Conservation (phyloP, 2,888 invertebrate species). For the Penaeus monodon region DNA sequence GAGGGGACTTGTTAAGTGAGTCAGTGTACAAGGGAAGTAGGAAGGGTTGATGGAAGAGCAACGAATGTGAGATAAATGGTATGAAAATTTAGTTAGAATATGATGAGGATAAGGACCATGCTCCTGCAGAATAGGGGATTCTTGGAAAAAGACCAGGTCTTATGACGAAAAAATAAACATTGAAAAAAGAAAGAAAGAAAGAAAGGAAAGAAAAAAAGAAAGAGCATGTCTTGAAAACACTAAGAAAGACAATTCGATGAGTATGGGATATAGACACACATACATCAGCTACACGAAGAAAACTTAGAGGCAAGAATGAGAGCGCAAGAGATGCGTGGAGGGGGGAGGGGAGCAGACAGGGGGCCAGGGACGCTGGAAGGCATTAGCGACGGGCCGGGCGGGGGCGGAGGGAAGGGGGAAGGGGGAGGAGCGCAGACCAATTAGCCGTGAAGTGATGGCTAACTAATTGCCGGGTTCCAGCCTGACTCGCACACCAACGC, state of each 20-base stretch:
- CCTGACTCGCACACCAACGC: constrained; percentile 31
- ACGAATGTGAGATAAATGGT: too few species aligned
- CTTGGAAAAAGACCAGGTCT: too few species aligned
- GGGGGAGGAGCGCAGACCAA: constrained; percentile 27
- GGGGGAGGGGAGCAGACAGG: neutral
- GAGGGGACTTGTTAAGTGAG: too few species aligned
- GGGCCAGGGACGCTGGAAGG: neutral
- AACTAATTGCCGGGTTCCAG: constrained; percentile 36
- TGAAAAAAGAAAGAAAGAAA: neutral
- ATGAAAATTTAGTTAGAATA: too few species aligned
- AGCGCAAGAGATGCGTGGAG: neutral
- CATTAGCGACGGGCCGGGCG: neutral
- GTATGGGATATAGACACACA: too few species aligned
- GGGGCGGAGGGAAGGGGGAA: constrained; percentile 5
- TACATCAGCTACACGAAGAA: neutral
- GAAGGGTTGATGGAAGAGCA: too few species aligned
- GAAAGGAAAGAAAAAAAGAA: neutral
- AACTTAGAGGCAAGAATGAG: neutral
- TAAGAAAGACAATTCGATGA: neutral
- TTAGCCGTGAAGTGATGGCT: constrained; percentile 49
- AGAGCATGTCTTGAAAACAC: neutral
- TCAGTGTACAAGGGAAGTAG: too few species aligned
- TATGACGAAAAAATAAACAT: too few species aligned
- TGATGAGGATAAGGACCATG: too few species aligned
- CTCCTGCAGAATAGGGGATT: too few species aligned